Base-by-base conservation (phyloP, 2,888 invertebrate species). In the Rambutsinella grinnellia region DNA sequence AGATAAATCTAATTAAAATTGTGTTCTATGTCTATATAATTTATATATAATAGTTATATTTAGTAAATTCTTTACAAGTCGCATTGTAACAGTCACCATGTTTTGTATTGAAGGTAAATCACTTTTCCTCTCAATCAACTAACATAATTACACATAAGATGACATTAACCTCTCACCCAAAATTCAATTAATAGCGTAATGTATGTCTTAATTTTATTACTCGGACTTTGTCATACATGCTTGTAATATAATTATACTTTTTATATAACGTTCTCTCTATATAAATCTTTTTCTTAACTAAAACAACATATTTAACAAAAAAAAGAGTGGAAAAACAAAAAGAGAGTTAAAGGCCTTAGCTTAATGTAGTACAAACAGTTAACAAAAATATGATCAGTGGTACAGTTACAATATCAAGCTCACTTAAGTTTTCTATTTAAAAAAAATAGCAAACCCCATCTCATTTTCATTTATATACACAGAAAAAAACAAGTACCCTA, bases 381-480 rank as follows among this genome's bases (percentile, higher is more conserved):
- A 36, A 36, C 36, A 36, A 36, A 17, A n/a, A n/a, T n/a, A n/a
- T n/a, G n/a, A 54, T 21, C 54, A 54, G 54, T 54, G 54, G 54
- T 54, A 67, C 65, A 75, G 74, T 67, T 67, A 27, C 67, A 67
- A 75, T 62, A 75, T 67, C 74, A 75, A 75, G 74, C 74, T 75
- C 74, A 56, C 54, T 36, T 13, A 36, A 36, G 5, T 36, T 36
- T 36, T 36, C 60, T 58, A 60, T 75, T 63, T 66, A 49, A 61
- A 66, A 62, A 75, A 75, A 67, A 75, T 74, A 75, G 49, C 71
- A 65, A 71, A 56, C 65, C 44, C 54, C 36, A 61, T 23, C 47
- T 56, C 47, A 26, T n/a, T 46, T 44, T 47, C 56, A 47, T 70
- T 58, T 19, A 36, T 27, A n/a, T 53, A 58, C 28, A 58, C 8